These are phyloP conservation scores for Melieria omissa DNA, from an alignment of 2,888 invertebrate species.

Conservation along the genomic window DNA sequence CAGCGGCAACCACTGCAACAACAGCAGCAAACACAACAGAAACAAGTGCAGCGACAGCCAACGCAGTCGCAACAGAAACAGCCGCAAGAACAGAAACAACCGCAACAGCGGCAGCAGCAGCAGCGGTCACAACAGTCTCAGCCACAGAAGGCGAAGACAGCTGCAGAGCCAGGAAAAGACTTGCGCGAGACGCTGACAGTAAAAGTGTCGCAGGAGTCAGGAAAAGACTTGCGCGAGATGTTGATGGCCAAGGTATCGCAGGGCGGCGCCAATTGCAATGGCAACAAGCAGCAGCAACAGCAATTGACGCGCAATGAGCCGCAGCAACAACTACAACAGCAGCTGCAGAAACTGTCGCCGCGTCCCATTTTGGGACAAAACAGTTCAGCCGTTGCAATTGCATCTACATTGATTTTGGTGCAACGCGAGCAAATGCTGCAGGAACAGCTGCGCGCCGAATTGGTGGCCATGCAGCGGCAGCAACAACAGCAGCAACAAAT, in stretches of 20 bases:
- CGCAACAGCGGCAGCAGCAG: slow-evolving; percentile 41
- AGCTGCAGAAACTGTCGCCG: slow-evolving; percentile 39
- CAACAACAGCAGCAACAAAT: slow-evolving; percentile 32
- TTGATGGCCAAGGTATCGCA: slow-evolving; percentile 41
- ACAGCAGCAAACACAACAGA: slow-evolving; percentile 35
- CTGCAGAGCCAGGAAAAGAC: slow-evolving; percentile 20
- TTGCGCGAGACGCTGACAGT: slow-evolving; percentile 46
- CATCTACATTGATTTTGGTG: slow-evolving; percentile 46
- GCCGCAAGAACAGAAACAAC: slow-evolving; percentile 37
- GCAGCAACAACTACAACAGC: slow-evolving; percentile 44
- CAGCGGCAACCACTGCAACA: slow-evolving; percentile 35
- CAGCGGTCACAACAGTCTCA: slow-evolving; percentile 21
- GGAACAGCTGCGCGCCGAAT: slow-evolving; percentile 41
- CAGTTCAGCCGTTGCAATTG: slow-evolving; percentile 49
- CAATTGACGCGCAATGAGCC: slow-evolving; percentile 34
- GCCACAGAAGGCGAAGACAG: too few relatives aligned
- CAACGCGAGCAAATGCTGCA: slow-evolving; percentile 42
- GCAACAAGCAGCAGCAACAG: slow-evolving; percentile 39
- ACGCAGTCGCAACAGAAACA: slow-evolving; percentile 28
- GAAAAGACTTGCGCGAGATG: slow-evolving; percentile 44
- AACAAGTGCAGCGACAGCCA: slow-evolving; percentile 28
- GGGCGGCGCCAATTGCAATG: slow-evolving; percentile 9
- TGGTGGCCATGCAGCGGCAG: slow-evolving; percentile 35
- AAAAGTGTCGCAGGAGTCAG: slow-evolving; percentile 15
- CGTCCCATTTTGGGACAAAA: slow-evolving; percentile 53